These are phyloP conservation scores for Molossus alvarezi DNA, from an alignment of 2,797 vertebrate genomes.

Conservation along the genomic window DNA sequence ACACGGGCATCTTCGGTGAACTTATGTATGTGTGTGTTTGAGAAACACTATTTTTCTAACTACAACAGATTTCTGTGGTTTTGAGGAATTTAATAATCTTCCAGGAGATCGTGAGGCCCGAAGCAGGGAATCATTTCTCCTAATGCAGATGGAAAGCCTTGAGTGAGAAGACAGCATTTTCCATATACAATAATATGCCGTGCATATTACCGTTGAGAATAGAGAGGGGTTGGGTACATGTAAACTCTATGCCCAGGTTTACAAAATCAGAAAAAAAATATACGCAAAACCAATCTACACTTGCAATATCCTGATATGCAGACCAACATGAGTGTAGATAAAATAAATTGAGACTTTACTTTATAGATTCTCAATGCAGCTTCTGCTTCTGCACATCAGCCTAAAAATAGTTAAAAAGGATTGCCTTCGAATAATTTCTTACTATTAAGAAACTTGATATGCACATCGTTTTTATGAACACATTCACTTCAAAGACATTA, in stretches of 20 bases:
- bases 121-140: neutral
- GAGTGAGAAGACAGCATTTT: neutral
- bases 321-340: neutral
- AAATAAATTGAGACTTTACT: neutral
- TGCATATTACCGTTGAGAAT: neutral
- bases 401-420: neutral
- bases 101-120: neutral
- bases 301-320: neutral
- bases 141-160: neutral
- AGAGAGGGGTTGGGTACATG: neutral
- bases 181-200: too few relatives aligned
- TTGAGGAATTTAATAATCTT: neutral
- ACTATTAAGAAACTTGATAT: neutral
- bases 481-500: neutral
- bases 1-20: neutral
- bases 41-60: slow-evolving; percentile 31
- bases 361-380: neutral
- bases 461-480: neutral
- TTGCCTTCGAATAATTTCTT: neutral
- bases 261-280: neutral
- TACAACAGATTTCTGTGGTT: neutral
- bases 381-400: neutral
- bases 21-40: neutral
- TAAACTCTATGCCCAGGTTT: neutral
- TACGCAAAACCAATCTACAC: neutral